Evolutionary conservation across 2,113 vertebrate genomes (phyloP).

Genomic region (Proteles cristata): DNA sequence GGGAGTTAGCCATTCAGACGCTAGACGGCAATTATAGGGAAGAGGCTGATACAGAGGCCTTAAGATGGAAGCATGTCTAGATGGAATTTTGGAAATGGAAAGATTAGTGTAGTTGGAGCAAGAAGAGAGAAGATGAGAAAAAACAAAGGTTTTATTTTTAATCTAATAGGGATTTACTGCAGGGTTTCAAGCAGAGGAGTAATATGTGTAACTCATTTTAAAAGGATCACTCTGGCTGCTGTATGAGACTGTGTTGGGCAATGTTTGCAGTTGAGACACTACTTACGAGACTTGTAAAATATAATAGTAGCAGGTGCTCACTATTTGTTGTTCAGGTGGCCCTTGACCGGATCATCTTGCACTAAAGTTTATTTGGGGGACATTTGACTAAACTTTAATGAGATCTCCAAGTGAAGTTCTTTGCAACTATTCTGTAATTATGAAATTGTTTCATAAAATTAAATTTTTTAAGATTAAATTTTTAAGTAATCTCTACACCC

Average conservation of each 20-base stretch:
- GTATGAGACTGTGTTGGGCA: background rate
- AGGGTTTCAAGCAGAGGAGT: background rate
- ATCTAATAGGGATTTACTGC: background rate
- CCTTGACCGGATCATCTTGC: background rate
- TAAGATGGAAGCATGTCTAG: background rate
- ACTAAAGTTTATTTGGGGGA: background rate
- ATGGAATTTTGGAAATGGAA: background rate
- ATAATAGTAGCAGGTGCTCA: background rate
- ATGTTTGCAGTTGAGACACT: background rate
- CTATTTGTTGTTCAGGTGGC: background rate
- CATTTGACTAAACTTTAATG: background rate
- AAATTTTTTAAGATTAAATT: background rate
- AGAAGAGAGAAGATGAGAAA: background rate
- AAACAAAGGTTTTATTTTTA: constrained; percentile 18
- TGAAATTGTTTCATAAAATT: constrained; percentile 16
- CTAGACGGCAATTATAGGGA: background rate
- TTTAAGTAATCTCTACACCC: background rate
- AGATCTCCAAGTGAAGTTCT: background rate
- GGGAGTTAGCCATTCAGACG: background rate
- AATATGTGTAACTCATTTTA: background rate
- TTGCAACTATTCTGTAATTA: constrained; percentile 17
- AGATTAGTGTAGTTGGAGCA: background rate
- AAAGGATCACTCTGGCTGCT: background rate
- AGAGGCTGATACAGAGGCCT: background rate
- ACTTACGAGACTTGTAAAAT: background rate